A percentile compares a stretch with the other conserved stretches of the same genome.
Conservation (phyloP, 2,113 vertebrate genomes). For the Azemiops feae region DNA sequence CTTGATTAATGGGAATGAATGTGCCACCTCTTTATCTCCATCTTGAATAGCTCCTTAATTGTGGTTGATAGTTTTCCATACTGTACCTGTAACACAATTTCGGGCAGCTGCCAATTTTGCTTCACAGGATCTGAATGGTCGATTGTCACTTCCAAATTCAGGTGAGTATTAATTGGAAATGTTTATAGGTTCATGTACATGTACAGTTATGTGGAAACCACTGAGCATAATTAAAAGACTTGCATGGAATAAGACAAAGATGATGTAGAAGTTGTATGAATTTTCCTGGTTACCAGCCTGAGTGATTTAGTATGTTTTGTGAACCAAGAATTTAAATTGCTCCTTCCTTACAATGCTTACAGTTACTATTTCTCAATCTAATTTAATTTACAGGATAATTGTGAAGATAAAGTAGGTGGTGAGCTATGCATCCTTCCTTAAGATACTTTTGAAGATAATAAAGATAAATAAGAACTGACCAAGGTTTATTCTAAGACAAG, state of each 20-base stretch:
- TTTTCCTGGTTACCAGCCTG: not conserved
- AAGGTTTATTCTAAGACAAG: not conserved
- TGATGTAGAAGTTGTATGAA: not conserved
- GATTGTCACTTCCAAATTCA: not conserved
- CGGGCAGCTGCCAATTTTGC: not conserved
- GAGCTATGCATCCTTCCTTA: not conserved
- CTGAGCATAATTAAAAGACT: not conserved
- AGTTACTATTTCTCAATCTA: not conserved
- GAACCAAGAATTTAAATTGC: not conserved
- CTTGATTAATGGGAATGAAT: not conserved
- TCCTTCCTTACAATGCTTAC: not conserved
- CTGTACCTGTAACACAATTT: not conserved
- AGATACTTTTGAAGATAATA: not conserved
- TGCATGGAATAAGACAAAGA: not conserved
- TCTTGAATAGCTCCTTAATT: not conserved
- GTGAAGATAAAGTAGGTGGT: not conserved
- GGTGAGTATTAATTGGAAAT: not conserved
- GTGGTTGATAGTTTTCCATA: not conserved
- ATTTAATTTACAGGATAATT: not conserved
- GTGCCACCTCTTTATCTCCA: not conserved
- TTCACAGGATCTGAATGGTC: not conserved
- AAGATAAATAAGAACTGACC: not conserved
- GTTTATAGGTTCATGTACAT: not conserved
- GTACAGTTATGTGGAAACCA: not conserved
- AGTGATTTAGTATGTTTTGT: not conserved